These are phyloP conservation scores for Petroica traversi DNA, from an alignment of 2,113 vertebrate species.

Conservation along the genomic window DNA sequence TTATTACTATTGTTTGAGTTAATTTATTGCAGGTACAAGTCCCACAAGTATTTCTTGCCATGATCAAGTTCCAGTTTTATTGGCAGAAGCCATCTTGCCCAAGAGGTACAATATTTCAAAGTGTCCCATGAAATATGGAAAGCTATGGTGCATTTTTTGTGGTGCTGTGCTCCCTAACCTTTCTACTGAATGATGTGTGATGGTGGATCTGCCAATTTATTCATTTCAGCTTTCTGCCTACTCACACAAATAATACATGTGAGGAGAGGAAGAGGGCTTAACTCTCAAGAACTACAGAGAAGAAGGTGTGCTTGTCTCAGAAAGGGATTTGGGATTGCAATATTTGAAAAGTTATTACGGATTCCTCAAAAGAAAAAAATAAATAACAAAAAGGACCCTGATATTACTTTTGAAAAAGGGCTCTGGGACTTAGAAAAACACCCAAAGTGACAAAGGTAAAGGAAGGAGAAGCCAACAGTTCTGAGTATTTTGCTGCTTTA, in stretches of 20 bases:
- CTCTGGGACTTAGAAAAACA: not conserved
- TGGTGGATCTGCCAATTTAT: not conserved
- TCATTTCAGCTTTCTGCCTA: not conserved
- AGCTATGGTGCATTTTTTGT: not conserved
- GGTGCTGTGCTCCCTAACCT: not conserved
- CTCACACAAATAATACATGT: constrained; percentile 5
- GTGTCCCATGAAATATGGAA: not conserved
- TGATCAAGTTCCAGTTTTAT: not conserved
- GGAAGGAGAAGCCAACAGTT: not conserved
- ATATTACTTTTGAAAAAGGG: not conserved
- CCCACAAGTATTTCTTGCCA: not conserved
- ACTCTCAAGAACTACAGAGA: not conserved
- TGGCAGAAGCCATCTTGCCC: not conserved
- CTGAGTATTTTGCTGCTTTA: constrained; percentile 3
- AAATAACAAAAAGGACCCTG: not conserved
- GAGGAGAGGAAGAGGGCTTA: not conserved
- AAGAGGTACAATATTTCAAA: not conserved
- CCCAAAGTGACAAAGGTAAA: not conserved
- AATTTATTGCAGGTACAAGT: not conserved
- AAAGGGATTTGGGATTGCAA: not conserved
- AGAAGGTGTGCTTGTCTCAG: not conserved
- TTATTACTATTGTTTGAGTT: not conserved
- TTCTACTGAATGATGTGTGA: not conserved
- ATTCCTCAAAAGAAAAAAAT: not conserved
- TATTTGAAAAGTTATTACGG: not conserved